Evolutionary conservation across 2,113 vertebrate genomes (phyloP).

Genomic region (Pleuronectes platessa): DNA sequence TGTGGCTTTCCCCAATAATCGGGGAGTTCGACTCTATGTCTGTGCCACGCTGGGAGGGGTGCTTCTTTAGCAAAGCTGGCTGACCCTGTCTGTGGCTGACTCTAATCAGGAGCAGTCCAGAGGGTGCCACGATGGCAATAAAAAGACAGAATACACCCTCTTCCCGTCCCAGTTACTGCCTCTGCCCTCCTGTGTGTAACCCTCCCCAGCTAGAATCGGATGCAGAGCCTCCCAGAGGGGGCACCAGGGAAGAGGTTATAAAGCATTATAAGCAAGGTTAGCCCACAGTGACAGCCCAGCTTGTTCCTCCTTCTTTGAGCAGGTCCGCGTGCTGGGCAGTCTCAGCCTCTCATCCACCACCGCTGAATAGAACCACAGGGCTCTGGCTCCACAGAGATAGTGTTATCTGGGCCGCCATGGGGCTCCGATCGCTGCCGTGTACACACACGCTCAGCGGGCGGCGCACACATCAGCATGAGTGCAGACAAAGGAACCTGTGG

Average conservation of each 20-base stretch:
- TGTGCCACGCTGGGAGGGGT: constrained; percentile 51
- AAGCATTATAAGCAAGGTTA: constrained; percentile 68
- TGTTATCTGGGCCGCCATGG: constrained; percentile 76
- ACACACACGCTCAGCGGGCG: constrained; percentile 63
- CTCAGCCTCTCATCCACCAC: constrained; percentile 58
- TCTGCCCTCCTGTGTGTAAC: constrained; percentile 25
- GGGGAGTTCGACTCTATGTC: constrained; percentile 53
- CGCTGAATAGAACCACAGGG: constrained; percentile 75
- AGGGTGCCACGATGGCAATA: constrained; percentile 73
- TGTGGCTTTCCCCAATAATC: constrained; percentile 57
- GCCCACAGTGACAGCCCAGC: constrained; percentile 62
- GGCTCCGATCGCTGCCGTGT: constrained; percentile 57
- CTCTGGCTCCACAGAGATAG: constrained; percentile 81
- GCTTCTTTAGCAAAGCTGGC: constrained; percentile 62
- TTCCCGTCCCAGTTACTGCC: constrained; percentile 38
- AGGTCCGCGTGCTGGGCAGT: constrained; percentile 77
- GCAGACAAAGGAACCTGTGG: constrained; percentile 65
- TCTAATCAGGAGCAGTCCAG: constrained; percentile 77
- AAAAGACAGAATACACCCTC: constrained; percentile 66
- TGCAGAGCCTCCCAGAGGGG: constrained; percentile 46
- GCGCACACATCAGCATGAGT: constrained; percentile 56
- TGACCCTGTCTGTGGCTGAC: constrained; percentile 61
- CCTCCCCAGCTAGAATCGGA: constrained; percentile 10
- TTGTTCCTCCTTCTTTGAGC: constrained; percentile 68
- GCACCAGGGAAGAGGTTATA: constrained; percentile 67